Conservation (phyloP, 2,797 vertebrate genomes). For the Molossus molossus region DNA sequence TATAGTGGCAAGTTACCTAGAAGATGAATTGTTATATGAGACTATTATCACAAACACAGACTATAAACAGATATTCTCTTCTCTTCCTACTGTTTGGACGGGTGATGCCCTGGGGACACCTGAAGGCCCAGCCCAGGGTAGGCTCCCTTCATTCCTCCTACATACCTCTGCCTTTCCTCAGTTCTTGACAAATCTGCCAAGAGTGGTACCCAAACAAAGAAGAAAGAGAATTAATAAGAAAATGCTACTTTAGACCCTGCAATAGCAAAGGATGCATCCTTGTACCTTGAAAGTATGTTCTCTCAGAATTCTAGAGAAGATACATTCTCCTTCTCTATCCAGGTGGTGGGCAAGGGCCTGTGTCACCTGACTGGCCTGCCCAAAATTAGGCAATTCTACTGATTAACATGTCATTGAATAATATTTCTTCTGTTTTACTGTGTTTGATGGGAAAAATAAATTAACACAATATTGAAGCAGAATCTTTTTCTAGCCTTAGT, state of each 20-base stretch:
- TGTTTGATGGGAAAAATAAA: background rate
- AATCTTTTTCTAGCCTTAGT: background rate
- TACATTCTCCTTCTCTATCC: background rate
- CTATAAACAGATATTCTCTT: background rate
- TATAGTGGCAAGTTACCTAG: background rate
- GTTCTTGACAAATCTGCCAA: background rate
- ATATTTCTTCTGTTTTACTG: background rate
- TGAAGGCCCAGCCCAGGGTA: background rate
- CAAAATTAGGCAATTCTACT: background rate
- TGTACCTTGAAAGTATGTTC: background rate
- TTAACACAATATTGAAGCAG: background rate
- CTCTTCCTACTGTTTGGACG: background rate
- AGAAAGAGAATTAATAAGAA: background rate
- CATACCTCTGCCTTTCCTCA: accelerated
- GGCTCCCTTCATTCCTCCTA: background rate
- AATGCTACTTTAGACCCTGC: background rate
- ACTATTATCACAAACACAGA: background rate
- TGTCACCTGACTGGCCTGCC: background rate
- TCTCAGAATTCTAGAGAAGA: background rate
- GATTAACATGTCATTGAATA: background rate
- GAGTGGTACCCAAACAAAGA: background rate
- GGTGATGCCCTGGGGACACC: background rate
- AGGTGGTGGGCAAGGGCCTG: background rate
- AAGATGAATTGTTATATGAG: background rate
- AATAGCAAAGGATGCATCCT: background rate